These are phyloP conservation scores for Chiroxiphia lanceolata DNA, from an alignment of 2,797 vertebrate genomes.

Conservation along the genomic window DNA sequence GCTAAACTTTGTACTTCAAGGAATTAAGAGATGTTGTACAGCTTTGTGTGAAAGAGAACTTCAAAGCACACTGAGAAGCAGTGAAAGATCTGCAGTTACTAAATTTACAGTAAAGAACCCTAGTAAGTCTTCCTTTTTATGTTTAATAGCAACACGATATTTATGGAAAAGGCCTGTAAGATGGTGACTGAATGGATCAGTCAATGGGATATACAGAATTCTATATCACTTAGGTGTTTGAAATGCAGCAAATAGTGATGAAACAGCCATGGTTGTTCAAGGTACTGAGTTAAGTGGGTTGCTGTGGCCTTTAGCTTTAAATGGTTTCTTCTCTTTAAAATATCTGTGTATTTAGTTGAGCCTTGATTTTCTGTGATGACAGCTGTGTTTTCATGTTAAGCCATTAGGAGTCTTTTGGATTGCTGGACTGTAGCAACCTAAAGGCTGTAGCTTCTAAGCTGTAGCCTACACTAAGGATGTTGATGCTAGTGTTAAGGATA, in stretches of 20 bases:
- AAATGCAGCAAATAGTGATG: background rate
- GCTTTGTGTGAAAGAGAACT: background rate
- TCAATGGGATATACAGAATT: background rate
- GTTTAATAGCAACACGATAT: background rate
- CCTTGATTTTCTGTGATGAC: background rate
- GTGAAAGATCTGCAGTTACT: background rate
- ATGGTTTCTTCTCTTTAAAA: background rate
- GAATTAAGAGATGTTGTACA: background rate
- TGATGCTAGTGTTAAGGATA: background rate
- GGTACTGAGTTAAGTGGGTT: background rate
- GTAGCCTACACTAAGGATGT: background rate
- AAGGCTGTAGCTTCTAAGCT: background rate
- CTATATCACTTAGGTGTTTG: background rate
- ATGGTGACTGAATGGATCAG: background rate
- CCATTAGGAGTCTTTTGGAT: background rate
- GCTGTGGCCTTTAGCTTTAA: background rate
- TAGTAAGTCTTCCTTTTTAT: slow-evolving; percentile 15
- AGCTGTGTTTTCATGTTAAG: background rate
- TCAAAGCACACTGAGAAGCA: background rate
- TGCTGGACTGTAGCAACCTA: background rate
- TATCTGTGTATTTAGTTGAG: background rate
- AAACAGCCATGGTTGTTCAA: background rate
- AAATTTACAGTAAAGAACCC: background rate
- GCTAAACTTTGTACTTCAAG: background rate
- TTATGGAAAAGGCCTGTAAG: background rate